phyloP scores from a whole-genome alignment of 2,888 invertebrate species.

The Saturnia pavonia region DNA sequence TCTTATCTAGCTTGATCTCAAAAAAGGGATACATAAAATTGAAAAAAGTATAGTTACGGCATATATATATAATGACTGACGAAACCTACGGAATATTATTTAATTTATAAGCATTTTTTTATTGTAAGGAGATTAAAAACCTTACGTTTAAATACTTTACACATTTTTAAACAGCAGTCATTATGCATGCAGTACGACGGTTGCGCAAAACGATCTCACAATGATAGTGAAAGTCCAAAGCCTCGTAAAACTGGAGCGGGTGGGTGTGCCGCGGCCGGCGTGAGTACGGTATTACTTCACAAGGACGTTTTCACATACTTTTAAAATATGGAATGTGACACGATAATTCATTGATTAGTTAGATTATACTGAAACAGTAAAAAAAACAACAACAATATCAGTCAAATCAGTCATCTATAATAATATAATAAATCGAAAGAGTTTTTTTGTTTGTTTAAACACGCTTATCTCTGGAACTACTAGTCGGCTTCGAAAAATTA shows the following conservation, averaged over 20 bases:
- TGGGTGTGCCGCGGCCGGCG: constrained; percentile 59
- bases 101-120: not conserved
- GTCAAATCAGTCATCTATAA: too few species aligned
- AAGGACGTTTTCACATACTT: constrained; percentile 66
- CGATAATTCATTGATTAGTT: constrained; percentile 25
- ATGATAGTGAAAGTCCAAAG: constrained; percentile 76
- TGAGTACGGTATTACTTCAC: constrained; percentile 54
- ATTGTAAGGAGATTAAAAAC: not conserved
- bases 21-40: not conserved
- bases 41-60: not conserved
- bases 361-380: constrained; percentile 14
- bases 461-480: too few species aligned
- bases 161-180: constrained; percentile 19
- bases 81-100: not conserved
- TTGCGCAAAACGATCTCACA: constrained; percentile 68
- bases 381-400: not conserved
- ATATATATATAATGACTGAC: too few species aligned
- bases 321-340: constrained; percentile 32
- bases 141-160: constrained; percentile 18
- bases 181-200: constrained; percentile 41
- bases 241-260: constrained; percentile 66
- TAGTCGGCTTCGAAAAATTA: too few species aligned
- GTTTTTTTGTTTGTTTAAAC: too few species aligned
- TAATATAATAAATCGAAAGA: too few species aligned
- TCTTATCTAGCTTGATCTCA: not conserved